Percentiles rank a stretch among this genome's conserved stretches.
Evolutionary conservation across 2,113 vertebrate genomes (phyloP).

Genomic region (Pelecanus crispus): DNA sequence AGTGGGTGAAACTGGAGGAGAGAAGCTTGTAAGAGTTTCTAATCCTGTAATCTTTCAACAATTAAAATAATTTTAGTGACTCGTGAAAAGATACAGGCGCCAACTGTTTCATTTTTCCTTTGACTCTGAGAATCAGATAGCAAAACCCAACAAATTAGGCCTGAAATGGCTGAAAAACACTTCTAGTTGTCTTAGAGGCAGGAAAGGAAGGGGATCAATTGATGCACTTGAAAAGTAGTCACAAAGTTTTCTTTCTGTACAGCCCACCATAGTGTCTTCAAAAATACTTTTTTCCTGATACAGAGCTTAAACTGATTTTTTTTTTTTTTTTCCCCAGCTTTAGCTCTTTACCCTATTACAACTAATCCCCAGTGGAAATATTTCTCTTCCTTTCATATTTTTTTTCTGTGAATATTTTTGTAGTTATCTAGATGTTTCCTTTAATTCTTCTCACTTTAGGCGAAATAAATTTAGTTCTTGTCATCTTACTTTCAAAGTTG

Average conservation of each 20-base stretch:
- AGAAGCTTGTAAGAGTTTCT: not conserved
- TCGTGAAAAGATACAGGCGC: not conserved
- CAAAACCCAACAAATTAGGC: not conserved
- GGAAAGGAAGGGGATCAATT: not conserved
- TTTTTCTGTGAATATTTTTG: not conserved
- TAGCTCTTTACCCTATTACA: not conserved
- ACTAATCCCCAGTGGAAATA: not conserved
- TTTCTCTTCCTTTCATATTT: not conserved
- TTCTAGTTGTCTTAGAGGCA: not conserved
- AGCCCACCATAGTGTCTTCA: not conserved
- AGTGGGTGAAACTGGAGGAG: not conserved
- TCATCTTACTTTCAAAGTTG: conserved; percentile 1
- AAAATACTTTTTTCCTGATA: not conserved
- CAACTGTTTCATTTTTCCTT: not conserved
- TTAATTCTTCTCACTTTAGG: conserved; percentile 1
- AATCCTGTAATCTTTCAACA: not conserved
- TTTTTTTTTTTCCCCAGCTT: not conserved
- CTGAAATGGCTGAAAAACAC: not conserved
- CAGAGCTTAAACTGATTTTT: not conserved
- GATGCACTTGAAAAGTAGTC: not conserved
- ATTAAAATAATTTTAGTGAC: not conserved
- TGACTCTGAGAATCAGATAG: not conserved
- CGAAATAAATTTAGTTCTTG: conserved; percentile 1
- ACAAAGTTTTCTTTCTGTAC: not conserved
- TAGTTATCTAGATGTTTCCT: not conserved